Base-by-base conservation (phyloP, 2,888 invertebrate species). In the Chydorus sphaericus region DNA sequence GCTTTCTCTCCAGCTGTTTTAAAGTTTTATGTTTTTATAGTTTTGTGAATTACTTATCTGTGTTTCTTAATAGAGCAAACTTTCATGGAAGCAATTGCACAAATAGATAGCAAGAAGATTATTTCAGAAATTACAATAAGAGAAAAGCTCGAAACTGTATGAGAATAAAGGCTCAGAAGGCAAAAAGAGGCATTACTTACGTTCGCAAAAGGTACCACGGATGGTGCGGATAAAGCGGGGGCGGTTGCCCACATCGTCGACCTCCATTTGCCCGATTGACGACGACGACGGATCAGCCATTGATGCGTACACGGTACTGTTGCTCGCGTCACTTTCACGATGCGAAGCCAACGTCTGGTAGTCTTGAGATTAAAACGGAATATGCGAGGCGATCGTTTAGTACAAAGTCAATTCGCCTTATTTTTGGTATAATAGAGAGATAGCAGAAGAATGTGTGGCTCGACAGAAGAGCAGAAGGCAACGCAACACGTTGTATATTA, bases 1-100 rank as follows among this genome's bases (percentile, higher is more conserved):
- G 87, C 87, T 65, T 79, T 82, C 67, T 88, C 85, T 53, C 89
- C 89, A 67, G 87, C 90, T 90, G 74, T 36, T 53, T 58, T 59
- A 58, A 16, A n/a, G n/a, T n/a, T n/a, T n/a, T n/a, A n/a, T n/a
- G n/a, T n/a, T n/a, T n/a, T n/a, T n/a, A n/a, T n/a, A n/a, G n/a
- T n/a, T n/a, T n/a, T n/a, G n/a, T n/a, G n/a, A n/a, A n/a, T n/a
- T n/a, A n/a, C n/a, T n/a, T n/a, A n/a, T n/a, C n/a, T n/a, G n/a
- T n/a, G n/a, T n/a, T n/a, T n/a, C n/a, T n/a, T n/a, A n/a, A n/a
- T n/a, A n/a, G n/a, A n/a, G n/a, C n/a, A n/a, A n/a, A n/a, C n/a
- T n/a, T n/a, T n/a, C n/a, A n/a, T n/a, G n/a, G n/a, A n/a, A n/a
- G n/a, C n/a, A n/a, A n/a, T n/a, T n/a, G n/a, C n/a, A n/a, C n/a